These are phyloP conservation scores for Scaptomyza cyrtandrae DNA, from an alignment of 2,888 invertebrate genomes.

Conservation along the genomic window DNA sequence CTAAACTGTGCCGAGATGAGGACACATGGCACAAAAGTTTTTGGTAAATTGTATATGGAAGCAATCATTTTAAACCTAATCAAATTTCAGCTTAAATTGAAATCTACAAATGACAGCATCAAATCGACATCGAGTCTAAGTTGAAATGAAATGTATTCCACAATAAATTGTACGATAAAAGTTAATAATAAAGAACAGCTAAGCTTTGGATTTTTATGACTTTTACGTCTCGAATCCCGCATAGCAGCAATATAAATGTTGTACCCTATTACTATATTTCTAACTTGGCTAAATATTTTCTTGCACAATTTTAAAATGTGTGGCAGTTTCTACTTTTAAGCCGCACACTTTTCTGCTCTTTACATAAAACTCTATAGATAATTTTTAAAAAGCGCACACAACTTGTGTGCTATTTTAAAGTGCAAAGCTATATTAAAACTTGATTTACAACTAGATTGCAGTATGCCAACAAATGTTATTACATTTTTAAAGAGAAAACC, in stretches of 20 bases:
- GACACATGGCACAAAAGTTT: not conserved
- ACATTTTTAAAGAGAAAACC: not conserved
- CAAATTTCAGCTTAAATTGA: slow-evolving; percentile 16
- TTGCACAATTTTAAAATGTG: not conserved
- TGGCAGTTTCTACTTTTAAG: not conserved
- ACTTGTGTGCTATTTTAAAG: not conserved
- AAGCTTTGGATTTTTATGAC: not conserved
- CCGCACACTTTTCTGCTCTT: not conserved
- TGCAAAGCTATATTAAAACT: no score
- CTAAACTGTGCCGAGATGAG: not conserved
- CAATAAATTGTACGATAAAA: not conserved
- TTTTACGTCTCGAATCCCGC: not conserved
- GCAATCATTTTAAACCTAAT: slow-evolving; percentile 21
- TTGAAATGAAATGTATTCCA: not conserved
- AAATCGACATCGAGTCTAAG: not conserved
- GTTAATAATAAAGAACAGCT: not conserved
- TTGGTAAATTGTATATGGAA: not conserved
- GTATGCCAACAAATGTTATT: not conserved
- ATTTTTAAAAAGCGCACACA: not conserved
- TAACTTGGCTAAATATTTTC: not conserved
- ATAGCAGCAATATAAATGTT: not conserved
- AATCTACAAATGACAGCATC: slow-evolving; percentile 9
- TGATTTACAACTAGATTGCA: no score
- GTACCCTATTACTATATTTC: not conserved
- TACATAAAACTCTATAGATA: not conserved